Conservation (phyloP, 2,113 vertebrate genomes). For the Anser cygnoides region DNA sequence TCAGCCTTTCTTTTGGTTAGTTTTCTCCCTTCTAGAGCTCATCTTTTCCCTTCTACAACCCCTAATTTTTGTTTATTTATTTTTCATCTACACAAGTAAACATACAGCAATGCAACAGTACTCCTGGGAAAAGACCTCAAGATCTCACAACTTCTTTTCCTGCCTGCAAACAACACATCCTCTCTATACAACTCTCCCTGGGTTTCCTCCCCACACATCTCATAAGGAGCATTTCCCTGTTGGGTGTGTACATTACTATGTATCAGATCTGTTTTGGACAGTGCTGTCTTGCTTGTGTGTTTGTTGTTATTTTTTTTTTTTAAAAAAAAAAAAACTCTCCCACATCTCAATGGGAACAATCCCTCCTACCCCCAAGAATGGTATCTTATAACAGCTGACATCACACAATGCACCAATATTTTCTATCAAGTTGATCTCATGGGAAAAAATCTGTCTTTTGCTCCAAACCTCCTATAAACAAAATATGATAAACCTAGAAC, state of each 20-base stretch:
- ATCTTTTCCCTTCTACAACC: background rate
- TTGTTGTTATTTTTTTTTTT: background rate
- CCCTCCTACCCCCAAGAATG: background rate
- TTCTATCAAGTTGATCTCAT: slow-evolving; percentile 17
- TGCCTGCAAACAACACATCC: background rate
- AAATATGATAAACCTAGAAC: background rate
- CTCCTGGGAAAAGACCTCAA: background rate
- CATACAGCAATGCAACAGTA: background rate
- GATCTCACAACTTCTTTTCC: background rate
- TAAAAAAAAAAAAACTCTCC: background rate
- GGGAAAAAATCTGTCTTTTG: slow-evolving; percentile 28
- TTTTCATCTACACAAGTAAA: background rate
- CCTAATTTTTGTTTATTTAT: background rate
- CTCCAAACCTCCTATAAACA: slow-evolving; percentile 2
- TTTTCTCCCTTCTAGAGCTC: background rate
- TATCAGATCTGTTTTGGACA: background rate
- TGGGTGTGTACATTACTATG: background rate
- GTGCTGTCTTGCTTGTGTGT: background rate
- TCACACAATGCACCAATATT: background rate
- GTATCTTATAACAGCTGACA: slow-evolving; percentile 8
- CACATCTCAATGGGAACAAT: background rate
- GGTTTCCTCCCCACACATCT: background rate
- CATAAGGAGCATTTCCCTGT: background rate
- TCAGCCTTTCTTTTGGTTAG: too few species aligned
- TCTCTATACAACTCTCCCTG: background rate